Percentiles rank a stretch among this genome's conserved stretches.
Conservation (phyloP, 2,797 vertebrate species). For the Myoxocephalus aenaeus region DNA sequence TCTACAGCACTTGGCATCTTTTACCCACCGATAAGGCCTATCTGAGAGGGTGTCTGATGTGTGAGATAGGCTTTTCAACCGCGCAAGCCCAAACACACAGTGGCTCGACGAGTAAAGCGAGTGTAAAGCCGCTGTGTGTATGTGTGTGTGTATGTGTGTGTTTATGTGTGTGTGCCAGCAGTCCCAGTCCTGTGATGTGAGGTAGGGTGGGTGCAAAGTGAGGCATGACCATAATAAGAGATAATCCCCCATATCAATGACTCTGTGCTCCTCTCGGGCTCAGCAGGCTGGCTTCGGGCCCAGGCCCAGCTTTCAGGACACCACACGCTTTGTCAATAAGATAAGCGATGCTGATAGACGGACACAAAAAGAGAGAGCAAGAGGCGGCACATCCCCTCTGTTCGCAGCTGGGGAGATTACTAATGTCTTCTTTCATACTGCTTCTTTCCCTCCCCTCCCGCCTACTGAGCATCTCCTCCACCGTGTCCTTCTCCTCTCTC, state of each 20-base stretch:
- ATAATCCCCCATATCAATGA: slow-evolving; percentile 79
- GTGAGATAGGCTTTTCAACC: slow-evolving; percentile 52
- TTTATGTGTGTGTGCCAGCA: slow-evolving; percentile 12
- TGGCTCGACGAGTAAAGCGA: slow-evolving; percentile 22
- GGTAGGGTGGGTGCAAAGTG: slow-evolving; percentile 54
- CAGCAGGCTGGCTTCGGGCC: slow-evolving; percentile 56
- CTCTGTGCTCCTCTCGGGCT: slow-evolving; percentile 60
- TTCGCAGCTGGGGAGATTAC: slow-evolving; percentile 72
- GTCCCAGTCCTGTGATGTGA: slow-evolving; percentile 39
- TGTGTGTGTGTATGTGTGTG: slow-evolving; percentile 18
- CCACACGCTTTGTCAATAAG: slow-evolving; percentile 70
- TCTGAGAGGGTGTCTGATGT: slow-evolving; percentile 51
- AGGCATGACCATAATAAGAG: slow-evolving; percentile 75
- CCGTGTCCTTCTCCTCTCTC: slow-evolving; percentile 29
- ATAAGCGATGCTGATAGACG: slow-evolving; percentile 77
- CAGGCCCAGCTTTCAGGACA: slow-evolving; percentile 53
- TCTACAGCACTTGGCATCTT: slow-evolving; percentile 38
- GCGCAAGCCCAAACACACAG: slow-evolving; percentile 26
- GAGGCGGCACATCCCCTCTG: slow-evolving; percentile 48
- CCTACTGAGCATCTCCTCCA: slow-evolving; percentile 41
- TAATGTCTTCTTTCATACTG: slow-evolving; percentile 62
- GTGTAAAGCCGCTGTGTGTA: slow-evolving; percentile 29
- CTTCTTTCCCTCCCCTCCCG: slow-evolving; percentile 39
- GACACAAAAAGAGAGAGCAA: slow-evolving; percentile 55
- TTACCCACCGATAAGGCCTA: slow-evolving; percentile 50